Conservation (phyloP, 2,888 invertebrate genomes). For the Dasysyrphus albostriatus region DNA sequence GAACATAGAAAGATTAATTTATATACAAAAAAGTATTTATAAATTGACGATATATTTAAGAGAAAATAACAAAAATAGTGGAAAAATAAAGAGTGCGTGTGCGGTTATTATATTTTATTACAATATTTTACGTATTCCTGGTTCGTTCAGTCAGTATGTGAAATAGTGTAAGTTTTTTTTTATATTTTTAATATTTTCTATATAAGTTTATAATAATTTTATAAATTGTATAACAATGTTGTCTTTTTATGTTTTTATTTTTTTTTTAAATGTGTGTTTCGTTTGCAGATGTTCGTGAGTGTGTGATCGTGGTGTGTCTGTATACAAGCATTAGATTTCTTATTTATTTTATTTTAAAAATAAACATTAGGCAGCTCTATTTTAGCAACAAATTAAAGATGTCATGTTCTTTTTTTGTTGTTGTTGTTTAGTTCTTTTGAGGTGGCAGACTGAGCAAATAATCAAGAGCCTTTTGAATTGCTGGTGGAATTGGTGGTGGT, state of each 20-base stretch:
- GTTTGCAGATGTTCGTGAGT: constrained; percentile 41
- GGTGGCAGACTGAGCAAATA: constrained; percentile 88
- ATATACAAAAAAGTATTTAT: constrained; percentile 26
- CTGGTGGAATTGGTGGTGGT: constrained; percentile 90
- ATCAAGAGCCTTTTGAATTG: constrained; percentile 90
- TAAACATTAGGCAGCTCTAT: constrained; percentile 57
- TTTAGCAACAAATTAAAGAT: constrained; percentile 29
- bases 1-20: constrained; percentile 51
- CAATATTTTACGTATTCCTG: constrained; percentile 77
- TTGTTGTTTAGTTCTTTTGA: constrained; percentile 75
- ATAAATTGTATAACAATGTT: constrained; percentile 47
- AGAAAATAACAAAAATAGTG: constrained; percentile 57
- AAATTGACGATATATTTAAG: constrained; percentile 2
- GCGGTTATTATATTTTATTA: constrained; percentile 31
- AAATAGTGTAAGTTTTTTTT: constrained; percentile 55
- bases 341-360: constrained; percentile 30
- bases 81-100: constrained; percentile 45
- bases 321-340: constrained; percentile 59
- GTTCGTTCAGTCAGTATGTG: constrained; percentile 80
- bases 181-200: constrained; percentile 19
- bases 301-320: constrained; percentile 60
- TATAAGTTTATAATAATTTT: constrained; percentile 15
- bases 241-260: constrained; percentile 29
- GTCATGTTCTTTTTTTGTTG: not conserved
- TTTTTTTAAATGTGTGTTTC: constrained; percentile 29